Conservation (phyloP, 2,797 vertebrate genomes). For the Oreochromis grahami region DNA sequence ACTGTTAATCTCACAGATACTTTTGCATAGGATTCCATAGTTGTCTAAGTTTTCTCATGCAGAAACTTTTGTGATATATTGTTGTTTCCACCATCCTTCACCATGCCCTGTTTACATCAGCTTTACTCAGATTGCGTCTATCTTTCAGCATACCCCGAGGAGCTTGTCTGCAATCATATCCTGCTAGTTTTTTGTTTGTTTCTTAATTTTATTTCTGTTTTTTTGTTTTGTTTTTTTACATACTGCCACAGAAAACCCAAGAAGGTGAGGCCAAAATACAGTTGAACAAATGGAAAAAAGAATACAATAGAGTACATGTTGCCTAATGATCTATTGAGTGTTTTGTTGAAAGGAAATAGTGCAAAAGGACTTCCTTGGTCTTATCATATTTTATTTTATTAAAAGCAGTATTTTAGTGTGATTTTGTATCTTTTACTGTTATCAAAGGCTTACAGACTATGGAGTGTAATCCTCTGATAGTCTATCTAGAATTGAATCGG, state of each 20-base stretch:
- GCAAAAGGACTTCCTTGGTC: neutral
- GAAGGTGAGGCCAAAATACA: neutral
- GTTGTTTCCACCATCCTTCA: neutral
- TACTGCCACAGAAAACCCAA: neutral
- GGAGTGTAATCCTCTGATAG: neutral
- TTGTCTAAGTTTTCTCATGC: neutral
- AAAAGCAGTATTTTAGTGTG: neutral
- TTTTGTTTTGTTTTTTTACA: neutral
- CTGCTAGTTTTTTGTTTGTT: neutral
- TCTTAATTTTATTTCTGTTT: neutral
- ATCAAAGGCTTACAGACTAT: neutral
- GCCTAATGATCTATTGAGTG: neutral
- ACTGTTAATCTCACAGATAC: neutral
- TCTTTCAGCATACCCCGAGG: neutral
- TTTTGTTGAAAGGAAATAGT: neutral
- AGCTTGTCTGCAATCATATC: neutral
- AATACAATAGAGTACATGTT: neutral
- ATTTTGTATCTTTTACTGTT: neutral
- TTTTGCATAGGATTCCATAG: neutral
- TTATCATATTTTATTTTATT: neutral
- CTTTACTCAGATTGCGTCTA: neutral
- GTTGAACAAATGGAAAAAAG: neutral
- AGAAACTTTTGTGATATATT: neutral
- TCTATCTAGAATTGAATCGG: neutral
- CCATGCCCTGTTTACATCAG: neutral